phyloP scores from a whole-genome alignment of 1,140 invertebrate species.

The Papilio polyxenes region DNA sequence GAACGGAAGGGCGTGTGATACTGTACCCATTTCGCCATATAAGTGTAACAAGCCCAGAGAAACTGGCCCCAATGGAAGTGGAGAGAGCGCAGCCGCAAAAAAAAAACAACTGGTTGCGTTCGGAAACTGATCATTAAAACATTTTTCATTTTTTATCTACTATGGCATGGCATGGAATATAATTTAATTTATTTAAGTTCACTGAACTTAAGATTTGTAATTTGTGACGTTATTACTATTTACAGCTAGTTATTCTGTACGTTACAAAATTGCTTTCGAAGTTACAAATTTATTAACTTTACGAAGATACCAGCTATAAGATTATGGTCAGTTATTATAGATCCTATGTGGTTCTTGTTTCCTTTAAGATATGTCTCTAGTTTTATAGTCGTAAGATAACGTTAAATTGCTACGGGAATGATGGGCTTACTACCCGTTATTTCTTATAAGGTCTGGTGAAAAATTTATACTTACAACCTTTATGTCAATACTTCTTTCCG shows the following conservation, averaged over 20 bases:
- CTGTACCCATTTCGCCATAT: slow-evolving; percentile 46
- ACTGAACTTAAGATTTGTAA: slow-evolving; percentile 38
- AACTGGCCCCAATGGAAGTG: slow-evolving; percentile 50
- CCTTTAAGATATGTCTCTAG: not conserved
- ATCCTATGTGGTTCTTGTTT: not conserved
- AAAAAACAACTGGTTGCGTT: slow-evolving; percentile 67
- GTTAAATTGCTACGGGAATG: not conserved
- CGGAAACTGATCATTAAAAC: slow-evolving; percentile 71
- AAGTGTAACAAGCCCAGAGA: slow-evolving; percentile 49
- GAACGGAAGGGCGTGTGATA: slow-evolving; percentile 41
- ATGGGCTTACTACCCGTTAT: not conserved
- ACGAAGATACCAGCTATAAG: not conserved
- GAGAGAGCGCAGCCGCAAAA: slow-evolving; percentile 58
- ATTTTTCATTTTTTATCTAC: slow-evolving; percentile 69
- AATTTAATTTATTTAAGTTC: slow-evolving; percentile 52
- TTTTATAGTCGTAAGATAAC: not conserved
- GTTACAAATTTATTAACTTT: not conserved
- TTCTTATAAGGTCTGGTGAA: not conserved
- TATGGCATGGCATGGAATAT: slow-evolving; percentile 56
- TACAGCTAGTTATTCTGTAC: no score
- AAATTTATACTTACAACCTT: not conserved
- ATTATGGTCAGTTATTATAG: not conserved
- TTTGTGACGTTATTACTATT: not conserved
- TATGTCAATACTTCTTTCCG: not conserved
- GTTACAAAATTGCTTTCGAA: not conserved